These are phyloP conservation scores for Paracentrotus lividus DNA, from an alignment of 53 echinoderm and acorn worm genomes.

Conservation along the genomic window DNA sequence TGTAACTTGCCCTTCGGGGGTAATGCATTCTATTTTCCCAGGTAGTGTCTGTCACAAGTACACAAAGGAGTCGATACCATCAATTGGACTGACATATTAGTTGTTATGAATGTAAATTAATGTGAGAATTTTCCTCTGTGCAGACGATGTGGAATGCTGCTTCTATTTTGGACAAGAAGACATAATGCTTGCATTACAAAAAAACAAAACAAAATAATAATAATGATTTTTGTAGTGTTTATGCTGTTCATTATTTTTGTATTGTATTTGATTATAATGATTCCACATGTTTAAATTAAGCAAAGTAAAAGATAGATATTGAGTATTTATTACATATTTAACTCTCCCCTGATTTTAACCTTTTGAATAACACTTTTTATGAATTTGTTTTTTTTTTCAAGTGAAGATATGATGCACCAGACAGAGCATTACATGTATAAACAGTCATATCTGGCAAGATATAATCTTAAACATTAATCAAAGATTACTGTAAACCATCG, in stretches of 20 bases:
- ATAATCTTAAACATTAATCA: not conserved
- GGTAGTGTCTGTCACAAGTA: too few species aligned
- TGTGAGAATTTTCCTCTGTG: not conserved
- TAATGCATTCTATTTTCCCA: too few species aligned
- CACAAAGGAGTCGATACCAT: too few species aligned
- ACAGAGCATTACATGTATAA: not conserved
- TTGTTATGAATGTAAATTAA: not conserved
- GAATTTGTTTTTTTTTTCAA: not conserved
- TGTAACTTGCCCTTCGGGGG: too few species aligned
- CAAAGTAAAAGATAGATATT: not conserved
- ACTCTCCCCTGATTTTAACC: too few species aligned
- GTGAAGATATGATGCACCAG: not conserved
- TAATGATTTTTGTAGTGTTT: too few species aligned
- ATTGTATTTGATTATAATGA: not conserved
- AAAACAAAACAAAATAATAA: too few species aligned
- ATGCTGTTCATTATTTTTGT: not conserved
- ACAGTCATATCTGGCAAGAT: not conserved
- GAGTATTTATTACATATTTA: too few species aligned
- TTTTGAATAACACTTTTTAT: too few species aligned
- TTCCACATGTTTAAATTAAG: not conserved
- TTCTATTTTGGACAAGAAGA: not conserved
- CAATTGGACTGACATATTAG: too few species aligned
- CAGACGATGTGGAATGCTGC: not conserved
- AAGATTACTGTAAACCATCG: not conserved
- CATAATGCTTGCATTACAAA: not conserved